These are phyloP conservation scores for Lordiphosa collinella DNA, from an alignment of 1,140 invertebrate species.

Conservation along the genomic window DNA sequence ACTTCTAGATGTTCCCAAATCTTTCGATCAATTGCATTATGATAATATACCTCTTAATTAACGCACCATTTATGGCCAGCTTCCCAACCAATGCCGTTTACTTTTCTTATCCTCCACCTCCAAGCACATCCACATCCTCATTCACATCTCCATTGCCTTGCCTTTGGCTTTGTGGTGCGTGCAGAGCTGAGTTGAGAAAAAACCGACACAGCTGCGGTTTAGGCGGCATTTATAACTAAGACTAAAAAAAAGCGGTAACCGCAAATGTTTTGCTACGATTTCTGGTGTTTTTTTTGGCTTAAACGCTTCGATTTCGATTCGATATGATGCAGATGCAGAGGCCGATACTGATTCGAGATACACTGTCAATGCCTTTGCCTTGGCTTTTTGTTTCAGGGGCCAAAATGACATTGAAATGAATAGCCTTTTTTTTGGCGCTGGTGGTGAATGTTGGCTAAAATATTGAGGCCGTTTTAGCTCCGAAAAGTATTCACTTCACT, in stretches of 20 bases:
- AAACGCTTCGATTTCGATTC: conserved; percentile 40
- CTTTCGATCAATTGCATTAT: conserved; percentile 33
- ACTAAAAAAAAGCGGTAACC: conserved; percentile 43
- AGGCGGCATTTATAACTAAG: conserved; percentile 36
- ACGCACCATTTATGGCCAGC: conserved; percentile 55
- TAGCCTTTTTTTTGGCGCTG: conserved; percentile 15
- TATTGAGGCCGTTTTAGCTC: conserved; percentile 15
- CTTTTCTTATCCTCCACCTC: conserved; percentile 10
- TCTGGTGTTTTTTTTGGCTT: conserved; percentile 30
- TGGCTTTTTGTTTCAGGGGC: conserved; percentile 27
- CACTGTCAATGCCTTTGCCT: conserved; percentile 36
- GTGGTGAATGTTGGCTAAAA: conserved; percentile 1
- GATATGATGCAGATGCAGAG: conserved; percentile 33
- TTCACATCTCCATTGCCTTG: conserved; percentile 25
- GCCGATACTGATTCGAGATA: conserved; percentile 21
- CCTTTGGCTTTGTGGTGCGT: conserved; percentile 26
- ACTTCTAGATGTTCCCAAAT: background rate
- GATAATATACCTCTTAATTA: conserved; percentile 63
- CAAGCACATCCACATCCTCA: conserved; percentile 20
- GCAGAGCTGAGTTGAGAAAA: conserved; percentile 24
- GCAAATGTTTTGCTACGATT: conserved; percentile 56
- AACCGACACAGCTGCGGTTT: conserved; percentile 52
- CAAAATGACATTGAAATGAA: conserved; percentile 59
- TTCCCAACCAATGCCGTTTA: conserved; percentile 30
- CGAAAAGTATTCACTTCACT: background rate